Base-by-base conservation (phyloP, 2,888 invertebrate genomes). In the Aspidiotus destructor region DNA sequence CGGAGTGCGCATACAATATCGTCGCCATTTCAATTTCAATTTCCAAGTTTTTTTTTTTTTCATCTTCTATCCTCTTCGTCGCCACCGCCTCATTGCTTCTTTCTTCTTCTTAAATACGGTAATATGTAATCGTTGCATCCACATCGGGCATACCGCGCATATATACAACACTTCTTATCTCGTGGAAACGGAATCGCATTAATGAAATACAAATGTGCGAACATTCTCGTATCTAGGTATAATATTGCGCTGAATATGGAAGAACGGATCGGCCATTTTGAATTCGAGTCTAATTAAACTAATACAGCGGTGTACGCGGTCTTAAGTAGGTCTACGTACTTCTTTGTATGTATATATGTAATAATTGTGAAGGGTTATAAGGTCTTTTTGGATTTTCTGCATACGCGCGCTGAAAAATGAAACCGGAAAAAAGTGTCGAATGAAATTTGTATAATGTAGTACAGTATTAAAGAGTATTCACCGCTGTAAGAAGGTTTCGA, bases 1-100 rank as follows among this genome's bases (percentile, higher is more conserved):
- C 48, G 11, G 48, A 48, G 48, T 13, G 48, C n/a, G 10, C n/a
- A 48, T 48, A 28, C 28, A 28, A 28, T 28, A 64, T 52, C 48
- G 67, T 67, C 60, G 67, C 67, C 67, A 67, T 67, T 67, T 67
- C 60, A 44, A 67, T 58, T 67, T 67, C 60, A 67, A 67, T 67
- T 67, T 67, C 60, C 58, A 67, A 67, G 44, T 67, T 67, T 60
- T 67, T 67, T 60, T 48, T 60, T 67, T 57, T 28, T 16, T 17
- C 6, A 11, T 11, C 48, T 11, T n/a, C 48, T n/a, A n/a, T n/a
- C 48, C n/a, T 13, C 48, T n/a, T n/a, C 48, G 48, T 48, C 48
- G 11, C 48, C 48, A n/a, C 63, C 9, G 17, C 41, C 9, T 15
- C 61, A 13, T 16, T 44, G 3, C 60, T 40, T 11, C 41, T 10